Percentiles rank a stretch among this genome's conserved stretches.
These are phyloP conservation scores for Podargus strigoides DNA, from an alignment of 2,797 vertebrate genomes.

Conservation along the genomic window DNA sequence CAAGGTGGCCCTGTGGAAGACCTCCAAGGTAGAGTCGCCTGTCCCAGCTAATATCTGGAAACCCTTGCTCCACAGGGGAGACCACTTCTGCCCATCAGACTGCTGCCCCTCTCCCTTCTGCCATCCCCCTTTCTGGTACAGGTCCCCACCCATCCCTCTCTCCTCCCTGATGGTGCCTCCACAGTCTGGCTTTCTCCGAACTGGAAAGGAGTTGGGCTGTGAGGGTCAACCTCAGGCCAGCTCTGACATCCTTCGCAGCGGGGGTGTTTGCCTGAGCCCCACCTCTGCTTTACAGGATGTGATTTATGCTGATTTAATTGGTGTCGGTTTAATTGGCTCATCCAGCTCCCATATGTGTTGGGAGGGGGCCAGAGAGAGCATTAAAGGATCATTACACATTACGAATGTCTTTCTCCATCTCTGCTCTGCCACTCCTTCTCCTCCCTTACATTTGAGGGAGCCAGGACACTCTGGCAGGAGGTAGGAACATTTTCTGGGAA, in stretches of 20 bases:
- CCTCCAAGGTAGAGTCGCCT: not conserved
- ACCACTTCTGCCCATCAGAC: not conserved
- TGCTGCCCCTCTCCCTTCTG: not conserved
- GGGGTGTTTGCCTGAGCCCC: slow-evolving; percentile 19
- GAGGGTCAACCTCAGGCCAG: not conserved
- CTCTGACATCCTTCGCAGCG: not conserved
- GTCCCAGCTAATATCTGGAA: not conserved
- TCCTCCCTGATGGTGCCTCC: not conserved
- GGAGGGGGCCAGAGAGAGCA: slow-evolving; percentile 47
- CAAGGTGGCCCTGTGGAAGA: not conserved
- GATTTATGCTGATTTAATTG: slow-evolving; percentile 53
- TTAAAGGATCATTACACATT: slow-evolving; percentile 36
- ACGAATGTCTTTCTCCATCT: not conserved
- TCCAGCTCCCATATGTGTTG: slow-evolving; percentile 44
- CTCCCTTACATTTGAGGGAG: not conserved
- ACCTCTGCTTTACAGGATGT: slow-evolving; percentile 45
- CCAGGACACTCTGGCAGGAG: not conserved
- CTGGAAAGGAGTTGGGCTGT: not conserved
- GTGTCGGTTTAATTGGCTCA: slow-evolving; percentile 50
- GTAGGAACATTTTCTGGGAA: not conserved
- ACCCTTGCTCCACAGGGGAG: not conserved
- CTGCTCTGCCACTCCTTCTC: not conserved
- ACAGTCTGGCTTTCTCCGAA: not conserved
- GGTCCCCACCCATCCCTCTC: not conserved
- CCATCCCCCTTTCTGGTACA: fast-evolving